Conservation (phyloP, 1,140 invertebrate genomes). For the Drosophila murphyi region DNA sequence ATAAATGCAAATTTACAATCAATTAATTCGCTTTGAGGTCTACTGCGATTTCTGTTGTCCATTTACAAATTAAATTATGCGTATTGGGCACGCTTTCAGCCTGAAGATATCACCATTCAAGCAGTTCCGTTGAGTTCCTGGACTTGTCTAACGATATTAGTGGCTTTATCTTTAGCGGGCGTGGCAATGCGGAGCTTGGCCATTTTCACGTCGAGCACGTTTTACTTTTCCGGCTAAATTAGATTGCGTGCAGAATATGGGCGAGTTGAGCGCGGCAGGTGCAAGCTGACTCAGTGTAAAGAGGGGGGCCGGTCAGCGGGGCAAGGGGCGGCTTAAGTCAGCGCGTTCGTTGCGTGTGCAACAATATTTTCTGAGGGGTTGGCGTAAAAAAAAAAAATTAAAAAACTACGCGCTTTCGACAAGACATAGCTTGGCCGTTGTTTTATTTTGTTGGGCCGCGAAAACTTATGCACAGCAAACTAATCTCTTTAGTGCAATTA, state of each 20-base stretch:
- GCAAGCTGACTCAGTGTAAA: slow-evolving; percentile 38
- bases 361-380: slow-evolving; percentile 21
- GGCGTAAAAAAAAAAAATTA: no score
- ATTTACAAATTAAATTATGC: slow-evolving; percentile 22
- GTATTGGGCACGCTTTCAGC: slow-evolving; percentile 7
- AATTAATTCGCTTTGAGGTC: not conserved
- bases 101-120: slow-evolving; percentile 17
- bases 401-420: no score
- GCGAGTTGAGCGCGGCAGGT: slow-evolving; percentile 51
- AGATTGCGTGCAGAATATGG: slow-evolving; percentile 76
- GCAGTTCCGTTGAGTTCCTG: slow-evolving; percentile 18
- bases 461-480: slow-evolving; percentile 51
- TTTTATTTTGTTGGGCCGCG: slow-evolving; percentile 22
- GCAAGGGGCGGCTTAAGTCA: slow-evolving; percentile 16
- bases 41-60: slow-evolving; percentile 1
- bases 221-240: slow-evolving; percentile 61
- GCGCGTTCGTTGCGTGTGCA: slow-evolving; percentile 37
- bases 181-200: slow-evolving; percentile 13
- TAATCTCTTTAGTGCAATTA: slow-evolving; percentile 68
- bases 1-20: not conserved
- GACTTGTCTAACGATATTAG: slow-evolving; percentile 26
- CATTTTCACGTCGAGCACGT: slow-evolving; percentile 63
- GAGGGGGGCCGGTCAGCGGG: not conserved
- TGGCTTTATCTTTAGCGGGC: slow-evolving; percentile 21
- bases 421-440: not conserved